Conservation (phyloP, 2,888 invertebrate species). For the Agapetus fuscipes region DNA sequence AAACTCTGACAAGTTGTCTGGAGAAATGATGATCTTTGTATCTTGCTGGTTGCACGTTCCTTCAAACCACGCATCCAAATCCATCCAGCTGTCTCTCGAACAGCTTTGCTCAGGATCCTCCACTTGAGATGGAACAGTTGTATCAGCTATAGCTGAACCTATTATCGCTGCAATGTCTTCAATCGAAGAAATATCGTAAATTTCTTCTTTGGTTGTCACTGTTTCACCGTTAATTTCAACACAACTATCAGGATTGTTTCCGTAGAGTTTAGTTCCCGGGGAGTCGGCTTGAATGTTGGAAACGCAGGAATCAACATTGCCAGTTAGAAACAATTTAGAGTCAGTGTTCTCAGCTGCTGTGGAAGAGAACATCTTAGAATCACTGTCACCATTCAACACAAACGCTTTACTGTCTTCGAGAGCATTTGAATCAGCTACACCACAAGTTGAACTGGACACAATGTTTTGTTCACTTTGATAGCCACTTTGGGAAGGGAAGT, state of each 20-base stretch:
- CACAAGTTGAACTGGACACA: slow-evolving; percentile 64
- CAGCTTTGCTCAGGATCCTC: slow-evolving; percentile 61
- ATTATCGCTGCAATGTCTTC: slow-evolving; percentile 82
- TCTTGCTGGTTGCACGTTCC: slow-evolving; percentile 66
- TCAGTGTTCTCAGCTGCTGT: slow-evolving; percentile 40
- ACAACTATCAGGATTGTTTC: slow-evolving; percentile 44
- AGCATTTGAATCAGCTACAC: slow-evolving; percentile 47
- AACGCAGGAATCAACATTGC: slow-evolving; percentile 31
- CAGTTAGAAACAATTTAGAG: slow-evolving; percentile 32
- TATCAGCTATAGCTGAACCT: slow-evolving; percentile 82
- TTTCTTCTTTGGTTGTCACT: slow-evolving; percentile 44
- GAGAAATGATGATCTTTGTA: slow-evolving; percentile 53
- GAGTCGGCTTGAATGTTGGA: slow-evolving; percentile 40
- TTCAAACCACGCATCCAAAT: slow-evolving; percentile 80
- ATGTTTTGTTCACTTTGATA: slow-evolving; percentile 59
- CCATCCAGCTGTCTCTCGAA: slow-evolving; percentile 80
- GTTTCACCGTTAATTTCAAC: slow-evolving; percentile 37
- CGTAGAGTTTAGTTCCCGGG: slow-evolving; percentile 42
- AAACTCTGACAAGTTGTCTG: slow-evolving; percentile 58
- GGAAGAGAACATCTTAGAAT: slow-evolving; percentile 37
- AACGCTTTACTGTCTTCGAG: slow-evolving; percentile 53
- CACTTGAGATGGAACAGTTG: slow-evolving; percentile 68
- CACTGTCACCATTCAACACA: slow-evolving; percentile 43
- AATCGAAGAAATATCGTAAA: slow-evolving; percentile 65
- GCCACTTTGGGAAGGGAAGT: slow-evolving; percentile 51